Percentiles rank a stretch among this genome's conserved stretches.
Conservation (phyloP, 2,888 invertebrate species). For the Bedellia somnulentella region DNA sequence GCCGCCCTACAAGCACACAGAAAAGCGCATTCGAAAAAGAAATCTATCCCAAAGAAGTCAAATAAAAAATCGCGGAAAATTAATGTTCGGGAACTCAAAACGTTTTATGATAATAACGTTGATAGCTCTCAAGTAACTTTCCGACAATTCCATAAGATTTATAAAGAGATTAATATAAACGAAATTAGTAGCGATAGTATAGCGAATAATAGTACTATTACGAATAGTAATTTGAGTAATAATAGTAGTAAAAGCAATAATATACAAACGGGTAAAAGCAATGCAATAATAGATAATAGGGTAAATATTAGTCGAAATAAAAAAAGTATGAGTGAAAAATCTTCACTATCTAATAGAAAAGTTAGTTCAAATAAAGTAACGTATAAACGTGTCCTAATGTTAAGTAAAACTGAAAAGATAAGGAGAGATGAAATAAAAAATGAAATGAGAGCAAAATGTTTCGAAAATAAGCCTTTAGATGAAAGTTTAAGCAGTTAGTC, state of each 20-base stretch:
- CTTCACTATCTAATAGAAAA: slow-evolving; percentile 18
- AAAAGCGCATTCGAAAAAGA: slow-evolving; percentile 28
- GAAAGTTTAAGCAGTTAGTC: neutral
- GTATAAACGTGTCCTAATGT: neutral
- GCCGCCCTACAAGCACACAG: slow-evolving; percentile 30
- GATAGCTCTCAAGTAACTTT: slow-evolving; percentile 39
- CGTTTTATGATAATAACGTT: slow-evolving; percentile 34
- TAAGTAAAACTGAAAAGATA: neutral
- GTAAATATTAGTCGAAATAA: neutral
- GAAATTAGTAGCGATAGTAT: slow-evolving; percentile 22
- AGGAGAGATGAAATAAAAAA: neutral
- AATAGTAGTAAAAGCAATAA: neutral
- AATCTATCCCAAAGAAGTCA: slow-evolving; percentile 28
- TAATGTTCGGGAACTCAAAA: slow-evolving; percentile 16
- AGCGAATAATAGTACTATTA: neutral
- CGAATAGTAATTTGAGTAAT: neutral
- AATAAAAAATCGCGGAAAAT: slow-evolving; percentile 17
- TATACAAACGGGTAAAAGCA: neutral
- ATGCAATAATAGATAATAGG: neutral
- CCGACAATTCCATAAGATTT: slow-evolving; percentile 45
- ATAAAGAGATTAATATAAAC: slow-evolving; percentile 32
- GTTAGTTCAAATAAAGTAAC: neutral
- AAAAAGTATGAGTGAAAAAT: slow-evolving; percentile 27
- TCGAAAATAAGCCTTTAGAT: neutral
- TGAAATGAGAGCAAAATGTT: neutral